Evolutionary conservation across 2,888 invertebrate genomes (phyloP).

Genomic region (Corbicula japonica): DNA sequence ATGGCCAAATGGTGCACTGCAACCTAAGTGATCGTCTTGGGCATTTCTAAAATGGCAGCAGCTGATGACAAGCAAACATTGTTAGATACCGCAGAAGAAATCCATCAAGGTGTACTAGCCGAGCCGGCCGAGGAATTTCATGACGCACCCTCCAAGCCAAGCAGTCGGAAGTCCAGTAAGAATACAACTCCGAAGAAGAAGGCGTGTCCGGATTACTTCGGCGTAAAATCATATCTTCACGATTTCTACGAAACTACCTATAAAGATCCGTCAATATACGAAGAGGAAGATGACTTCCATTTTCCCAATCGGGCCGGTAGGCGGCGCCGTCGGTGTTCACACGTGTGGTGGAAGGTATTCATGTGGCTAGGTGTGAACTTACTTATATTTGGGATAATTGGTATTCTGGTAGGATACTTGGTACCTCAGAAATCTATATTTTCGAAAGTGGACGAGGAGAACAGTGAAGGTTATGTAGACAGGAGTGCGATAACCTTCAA

Average conservation of each 20-base stretch:
- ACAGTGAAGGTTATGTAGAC: conserved; percentile 83
- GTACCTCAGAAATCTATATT: conserved; percentile 86
- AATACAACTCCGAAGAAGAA: conserved; percentile 43
- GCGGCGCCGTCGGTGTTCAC: conserved; percentile 79
- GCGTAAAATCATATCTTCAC: conserved; percentile 88
- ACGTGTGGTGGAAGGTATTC: conserved; percentile 87
- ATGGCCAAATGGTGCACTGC: too few species aligned
- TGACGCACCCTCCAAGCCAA: conserved; percentile 55
- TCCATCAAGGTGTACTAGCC: conserved; percentile 15
- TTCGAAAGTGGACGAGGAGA: conserved; percentile 83
- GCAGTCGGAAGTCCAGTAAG: conserved; percentile 49
- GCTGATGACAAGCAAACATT: conserved; percentile 46
- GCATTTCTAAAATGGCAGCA: conserved; percentile 44
- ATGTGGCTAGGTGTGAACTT: conserved; percentile 87
- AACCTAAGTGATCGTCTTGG: conserved; percentile 11
- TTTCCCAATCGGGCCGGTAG: conserved; percentile 85
- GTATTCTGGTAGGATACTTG: conserved; percentile 87
- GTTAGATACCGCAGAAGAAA: conserved; percentile 34
- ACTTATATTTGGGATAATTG: conserved; percentile 87
- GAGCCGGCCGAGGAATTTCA: conserved; percentile 68
- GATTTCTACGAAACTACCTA: conserved; percentile 86
- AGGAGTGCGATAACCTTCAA: conserved; percentile 86
- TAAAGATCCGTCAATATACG: conserved; percentile 84
- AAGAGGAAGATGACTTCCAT: conserved; percentile 85
- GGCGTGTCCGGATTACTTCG: conserved; percentile 87